These are phyloP conservation scores for Gymnodraco acuticeps DNA, from an alignment of 2,797 vertebrate genomes.

Conservation along the genomic window DNA sequence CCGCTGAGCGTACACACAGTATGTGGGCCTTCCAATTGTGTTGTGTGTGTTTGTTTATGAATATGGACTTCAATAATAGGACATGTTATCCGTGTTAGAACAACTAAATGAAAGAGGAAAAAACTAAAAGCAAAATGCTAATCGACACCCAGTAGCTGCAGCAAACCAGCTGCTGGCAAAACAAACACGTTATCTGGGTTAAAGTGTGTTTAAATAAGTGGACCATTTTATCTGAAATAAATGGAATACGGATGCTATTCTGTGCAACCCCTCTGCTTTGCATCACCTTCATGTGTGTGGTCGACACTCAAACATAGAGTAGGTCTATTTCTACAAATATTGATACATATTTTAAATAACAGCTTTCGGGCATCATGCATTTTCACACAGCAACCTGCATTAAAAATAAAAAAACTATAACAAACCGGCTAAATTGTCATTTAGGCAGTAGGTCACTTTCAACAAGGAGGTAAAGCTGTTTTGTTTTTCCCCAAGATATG, in stretches of 20 bases:
- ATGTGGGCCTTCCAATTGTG: background rate
- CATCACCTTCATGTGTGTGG: background rate
- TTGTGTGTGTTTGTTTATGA: conserved; percentile 27
- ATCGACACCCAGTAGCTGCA: conserved; percentile 32
- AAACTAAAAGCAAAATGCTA: conserved; percentile 64
- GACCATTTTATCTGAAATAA: conserved; percentile 31
- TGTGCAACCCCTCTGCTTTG: background rate
- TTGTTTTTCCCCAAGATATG: background rate
- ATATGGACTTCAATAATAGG: conserved; percentile 29
- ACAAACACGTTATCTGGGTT: conserved; percentile 54
- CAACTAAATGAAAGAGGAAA: conserved; percentile 59
- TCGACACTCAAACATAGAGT: conserved; percentile 3
- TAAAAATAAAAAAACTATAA: background rate
- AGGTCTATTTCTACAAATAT: conserved; percentile 8
- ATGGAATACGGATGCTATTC: conserved; percentile 11
- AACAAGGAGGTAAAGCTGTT: conserved; percentile 4
- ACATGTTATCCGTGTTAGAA: conserved; percentile 55
- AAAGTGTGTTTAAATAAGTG: conserved; percentile 47
- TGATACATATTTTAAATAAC: background rate
- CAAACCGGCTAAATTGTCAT: background rate
- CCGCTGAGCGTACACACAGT: background rate
- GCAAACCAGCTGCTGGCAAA: conserved; percentile 46
- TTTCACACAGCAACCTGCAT: conserved; percentile 2
- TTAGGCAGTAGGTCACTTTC: conserved; percentile 6
- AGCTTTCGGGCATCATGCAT: background rate